phyloP scores from a whole-genome alignment of 2,113 vertebrate species.

The Tyto alba region DNA sequence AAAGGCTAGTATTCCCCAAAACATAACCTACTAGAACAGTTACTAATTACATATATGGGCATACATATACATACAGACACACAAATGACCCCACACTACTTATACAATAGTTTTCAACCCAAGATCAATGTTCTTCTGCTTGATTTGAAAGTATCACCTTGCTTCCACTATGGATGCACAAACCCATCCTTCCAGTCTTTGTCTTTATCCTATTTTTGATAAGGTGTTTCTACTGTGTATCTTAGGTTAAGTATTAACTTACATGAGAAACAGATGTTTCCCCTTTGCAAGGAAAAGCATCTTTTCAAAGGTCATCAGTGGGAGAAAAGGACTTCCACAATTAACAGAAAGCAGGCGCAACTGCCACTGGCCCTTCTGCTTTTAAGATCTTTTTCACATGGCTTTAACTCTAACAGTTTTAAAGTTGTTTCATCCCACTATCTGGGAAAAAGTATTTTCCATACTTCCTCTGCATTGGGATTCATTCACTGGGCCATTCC shows the following conservation, averaged over 20 bases:
- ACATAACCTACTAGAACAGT: not conserved
- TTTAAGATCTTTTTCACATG: not conserved
- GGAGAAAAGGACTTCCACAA: not conserved
- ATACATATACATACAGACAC: not conserved
- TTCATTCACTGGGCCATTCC: not conserved
- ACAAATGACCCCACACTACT: not conserved
- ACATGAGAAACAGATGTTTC: conserved; percentile 47
- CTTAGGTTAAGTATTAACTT: conserved; percentile 18
- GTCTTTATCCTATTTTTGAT: not conserved
- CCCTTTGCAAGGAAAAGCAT: conserved; percentile 39
- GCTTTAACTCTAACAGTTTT: not conserved
- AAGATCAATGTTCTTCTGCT: not conserved
- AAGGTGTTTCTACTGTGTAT: not conserved
- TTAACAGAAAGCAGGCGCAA: not conserved
- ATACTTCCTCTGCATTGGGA: not conserved
- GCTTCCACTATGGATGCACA: not conserved
- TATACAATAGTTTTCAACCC: not conserved
- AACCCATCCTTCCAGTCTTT: not conserved
- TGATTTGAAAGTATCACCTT: not conserved
- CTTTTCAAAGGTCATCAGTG: not conserved
- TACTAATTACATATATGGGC: not conserved
- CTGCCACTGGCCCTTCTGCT: not conserved
- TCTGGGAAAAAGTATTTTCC: not conserved
- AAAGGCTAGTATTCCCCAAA: not conserved
- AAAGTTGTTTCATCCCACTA: not conserved